Conservation (phyloP, 2,797 vertebrate species). For the Ptychobarbus kaznakovi region DNA sequence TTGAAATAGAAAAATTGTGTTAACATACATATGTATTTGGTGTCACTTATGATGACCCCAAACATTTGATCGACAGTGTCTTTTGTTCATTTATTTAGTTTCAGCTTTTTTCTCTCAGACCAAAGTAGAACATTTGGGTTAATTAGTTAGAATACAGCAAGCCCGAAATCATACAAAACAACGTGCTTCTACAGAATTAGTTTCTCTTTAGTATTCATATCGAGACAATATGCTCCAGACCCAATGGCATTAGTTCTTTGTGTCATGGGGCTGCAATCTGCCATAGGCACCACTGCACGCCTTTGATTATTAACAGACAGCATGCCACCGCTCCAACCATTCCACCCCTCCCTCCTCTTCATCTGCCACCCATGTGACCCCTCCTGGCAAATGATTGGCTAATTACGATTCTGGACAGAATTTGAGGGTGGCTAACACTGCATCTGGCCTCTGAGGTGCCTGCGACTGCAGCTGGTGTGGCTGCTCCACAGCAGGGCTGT, state of each 20-base stretch:
- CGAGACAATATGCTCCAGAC: constrained; percentile 59
- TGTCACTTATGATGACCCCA: neutral
- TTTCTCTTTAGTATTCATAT: constrained; percentile 59
- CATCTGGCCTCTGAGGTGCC: constrained; percentile 85
- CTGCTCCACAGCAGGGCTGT: constrained; percentile 87
- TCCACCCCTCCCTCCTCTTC: constrained; percentile 59
- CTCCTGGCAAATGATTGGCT: constrained; percentile 81
- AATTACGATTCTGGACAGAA: constrained; percentile 90
- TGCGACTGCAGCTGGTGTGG: constrained; percentile 86
- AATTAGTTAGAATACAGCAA: neutral
- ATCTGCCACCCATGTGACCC: constrained; percentile 64
- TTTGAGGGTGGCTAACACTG: constrained; percentile 81
- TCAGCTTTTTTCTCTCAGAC: neutral
- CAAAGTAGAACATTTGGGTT: neutral
- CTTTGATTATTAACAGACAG: constrained; percentile 63
- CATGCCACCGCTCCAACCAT: constrained; percentile 54
- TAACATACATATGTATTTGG: neutral
- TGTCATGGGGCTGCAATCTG: constrained; percentile 61
- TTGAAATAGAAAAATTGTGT: neutral
- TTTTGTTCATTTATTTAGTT: neutral
- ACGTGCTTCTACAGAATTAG: neutral
- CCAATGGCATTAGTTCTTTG: constrained; percentile 60
- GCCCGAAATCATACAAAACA: constrained; percentile 6
- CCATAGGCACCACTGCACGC: constrained; percentile 54
- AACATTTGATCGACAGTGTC: no score